Evolutionary conservation across 2,888 invertebrate genomes (phyloP).

Genomic region (Teinopalpus imperialis): DNA sequence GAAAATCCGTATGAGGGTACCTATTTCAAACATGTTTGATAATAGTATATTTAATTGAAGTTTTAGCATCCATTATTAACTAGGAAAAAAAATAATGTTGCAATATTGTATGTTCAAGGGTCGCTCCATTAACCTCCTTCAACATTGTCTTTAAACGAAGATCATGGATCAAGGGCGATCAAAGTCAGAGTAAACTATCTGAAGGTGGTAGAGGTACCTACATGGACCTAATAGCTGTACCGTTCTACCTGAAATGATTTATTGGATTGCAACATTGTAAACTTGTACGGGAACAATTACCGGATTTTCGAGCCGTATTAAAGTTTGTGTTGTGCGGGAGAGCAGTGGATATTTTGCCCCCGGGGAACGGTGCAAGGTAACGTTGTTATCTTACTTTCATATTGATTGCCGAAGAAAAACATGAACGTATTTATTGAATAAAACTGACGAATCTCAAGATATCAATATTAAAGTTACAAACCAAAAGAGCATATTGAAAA

Average conservation of each 20-base stretch:
- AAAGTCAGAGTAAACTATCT: slow-evolving; percentile 15
- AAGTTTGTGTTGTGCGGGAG: slow-evolving; percentile 21
- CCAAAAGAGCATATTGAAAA: too few species aligned
- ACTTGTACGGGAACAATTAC: slow-evolving; percentile 23
- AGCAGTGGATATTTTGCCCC: slow-evolving; percentile 25
- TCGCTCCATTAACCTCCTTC: not conserved
- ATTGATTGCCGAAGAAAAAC: slow-evolving; percentile 16
- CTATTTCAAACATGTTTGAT: not conserved
- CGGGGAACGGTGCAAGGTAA: slow-evolving; percentile 13
- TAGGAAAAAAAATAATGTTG: not conserved
- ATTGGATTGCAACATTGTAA: slow-evolving; percentile 23
- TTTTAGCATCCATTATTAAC: not conserved
- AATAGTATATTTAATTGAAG: slow-evolving; percentile 1
- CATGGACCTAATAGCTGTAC: slow-evolving; percentile 18
- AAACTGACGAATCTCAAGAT: slow-evolving; percentile 11
- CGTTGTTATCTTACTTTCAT: slow-evolving; percentile 19
- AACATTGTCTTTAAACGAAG: slow-evolving; percentile 13
- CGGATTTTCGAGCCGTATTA: slow-evolving; percentile 20
- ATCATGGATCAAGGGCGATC: slow-evolving; percentile 18
- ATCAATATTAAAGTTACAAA: slow-evolving; percentile 16
- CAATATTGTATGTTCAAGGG: slow-evolving; percentile 13
- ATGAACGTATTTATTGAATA: slow-evolving; percentile 8
- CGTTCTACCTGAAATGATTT: slow-evolving; percentile 20
- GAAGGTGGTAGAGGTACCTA: slow-evolving; percentile 19
- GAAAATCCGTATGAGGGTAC: not conserved